These are phyloP conservation scores for Desmodus rotundus DNA, from an alignment of 2,113 vertebrate species.

Conservation along the genomic window DNA sequence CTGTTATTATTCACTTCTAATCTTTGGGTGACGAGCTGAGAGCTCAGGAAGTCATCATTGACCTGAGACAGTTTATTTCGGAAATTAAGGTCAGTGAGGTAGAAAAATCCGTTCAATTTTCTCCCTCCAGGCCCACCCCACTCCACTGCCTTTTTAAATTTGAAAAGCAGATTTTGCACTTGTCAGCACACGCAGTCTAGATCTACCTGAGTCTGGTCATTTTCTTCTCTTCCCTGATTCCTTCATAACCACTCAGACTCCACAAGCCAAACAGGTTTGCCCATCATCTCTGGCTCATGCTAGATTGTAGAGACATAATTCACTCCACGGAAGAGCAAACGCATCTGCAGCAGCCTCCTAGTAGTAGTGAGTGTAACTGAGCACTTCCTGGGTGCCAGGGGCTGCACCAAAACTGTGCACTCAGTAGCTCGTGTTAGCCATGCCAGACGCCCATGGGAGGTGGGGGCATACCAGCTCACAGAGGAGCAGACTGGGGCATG, in stretches of 20 bases:
- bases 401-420: rapidly evolving
- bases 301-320: neutral
- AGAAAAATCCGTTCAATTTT: neutral
- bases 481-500: neutral
- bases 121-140: neutral
- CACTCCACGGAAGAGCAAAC: too few species aligned
- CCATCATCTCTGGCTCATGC: neutral
- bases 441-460: too few species aligned
- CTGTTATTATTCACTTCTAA: neutral
- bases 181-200: rapidly evolving
- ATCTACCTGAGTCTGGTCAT: neutral
- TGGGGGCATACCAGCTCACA: too few species aligned
- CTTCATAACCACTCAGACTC: neutral
- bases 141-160: neutral
- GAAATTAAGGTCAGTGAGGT: neutral
- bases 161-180: neutral
- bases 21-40: neutral
- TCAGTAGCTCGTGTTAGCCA: rapidly evolving
- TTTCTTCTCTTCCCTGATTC: neutral
- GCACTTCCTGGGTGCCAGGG: neutral
- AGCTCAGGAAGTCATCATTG: neutral
- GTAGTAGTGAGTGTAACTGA: neutral
- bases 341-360: neutral
- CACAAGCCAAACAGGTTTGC: neutral
- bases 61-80: neutral